Evolutionary conservation across 1,140 invertebrate genomes (phyloP).

Genomic region (Lethocerus indicus): DNA sequence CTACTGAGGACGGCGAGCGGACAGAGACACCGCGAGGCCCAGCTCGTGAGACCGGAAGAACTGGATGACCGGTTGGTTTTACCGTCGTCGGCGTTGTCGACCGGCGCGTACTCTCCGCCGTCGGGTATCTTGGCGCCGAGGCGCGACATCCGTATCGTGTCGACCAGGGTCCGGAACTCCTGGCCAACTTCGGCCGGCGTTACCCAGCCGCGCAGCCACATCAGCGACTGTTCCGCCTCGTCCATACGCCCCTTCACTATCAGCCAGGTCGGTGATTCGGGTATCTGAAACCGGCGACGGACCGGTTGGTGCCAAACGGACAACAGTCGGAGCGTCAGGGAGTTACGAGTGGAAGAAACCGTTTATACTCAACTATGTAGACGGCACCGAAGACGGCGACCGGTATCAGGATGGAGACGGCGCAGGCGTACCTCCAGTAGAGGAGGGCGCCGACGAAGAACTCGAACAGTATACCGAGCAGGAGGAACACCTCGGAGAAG

Average conservation of each 20-base stretch:
- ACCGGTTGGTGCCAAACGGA: neutral
- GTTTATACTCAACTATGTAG: constrained; percentile 3
- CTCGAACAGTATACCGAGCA: constrained; percentile 13
- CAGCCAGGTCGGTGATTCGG: constrained; percentile 47
- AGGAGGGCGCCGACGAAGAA: constrained; percentile 11
- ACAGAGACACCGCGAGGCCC: too few species aligned
- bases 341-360: neutral
- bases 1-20: too few species aligned
- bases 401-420: constrained; percentile 7
- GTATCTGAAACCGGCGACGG: constrained; percentile 22
- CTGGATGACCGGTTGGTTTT: too few species aligned
- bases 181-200: constrained; percentile 25
- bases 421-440: constrained; percentile 10
- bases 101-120: too few species aligned
- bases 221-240: constrained; percentile 28
- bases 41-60: too few species aligned
- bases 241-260: constrained; percentile 28
- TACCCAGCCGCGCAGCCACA: constrained; percentile 30
- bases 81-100: too few species aligned
- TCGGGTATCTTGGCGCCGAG: too few species aligned
- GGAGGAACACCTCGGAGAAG: constrained; percentile 11
- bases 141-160: too few species aligned
- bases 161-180: constrained; percentile 22
- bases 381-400: constrained; percentile 4
- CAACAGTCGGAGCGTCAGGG: neutral